Percentiles rank a stretch among this genome's conserved stretches.
Conservation (phyloP, 1,140 invertebrate genomes). For the Hyles euphorbiae region DNA sequence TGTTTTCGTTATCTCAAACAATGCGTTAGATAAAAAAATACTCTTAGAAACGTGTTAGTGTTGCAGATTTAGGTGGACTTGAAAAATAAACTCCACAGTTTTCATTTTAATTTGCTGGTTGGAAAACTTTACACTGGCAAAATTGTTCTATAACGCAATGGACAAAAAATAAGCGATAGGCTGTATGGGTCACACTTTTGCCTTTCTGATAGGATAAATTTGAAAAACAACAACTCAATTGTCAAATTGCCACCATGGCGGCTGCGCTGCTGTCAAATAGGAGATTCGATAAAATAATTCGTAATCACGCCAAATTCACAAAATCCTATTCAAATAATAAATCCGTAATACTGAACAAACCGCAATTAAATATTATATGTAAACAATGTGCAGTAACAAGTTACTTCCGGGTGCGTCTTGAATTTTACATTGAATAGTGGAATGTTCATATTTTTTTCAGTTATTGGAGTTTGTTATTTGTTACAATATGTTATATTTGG, state of each 20-base stretch:
- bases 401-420: slow-evolving; percentile 50
- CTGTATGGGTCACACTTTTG: no score
- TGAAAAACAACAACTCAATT: slow-evolving; percentile 5
- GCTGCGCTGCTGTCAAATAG: slow-evolving; percentile 55
- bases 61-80: no score
- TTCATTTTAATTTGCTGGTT: no score
- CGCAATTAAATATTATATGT: slow-evolving; percentile 42
- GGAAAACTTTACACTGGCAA: no score
- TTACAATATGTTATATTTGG: background rate
- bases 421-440: background rate
- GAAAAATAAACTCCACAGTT: no score
- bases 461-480: no score
- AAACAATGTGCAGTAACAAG: slow-evolving; percentile 56
- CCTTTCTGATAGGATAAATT: no score
- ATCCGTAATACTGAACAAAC: slow-evolving; percentile 49
- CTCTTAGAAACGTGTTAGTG: no score
- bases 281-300: slow-evolving; percentile 55
- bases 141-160: no score
- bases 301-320: slow-evolving; percentile 49
- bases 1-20: no score
- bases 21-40: no score
- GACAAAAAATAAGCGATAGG: no score
- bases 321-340: slow-evolving; percentile 36
- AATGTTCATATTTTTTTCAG: slow-evolving; percentile 8
- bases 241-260: slow-evolving; percentile 53